phyloP scores from a whole-genome alignment of 2,888 invertebrate species.

The Scaptomyza parva region DNA sequence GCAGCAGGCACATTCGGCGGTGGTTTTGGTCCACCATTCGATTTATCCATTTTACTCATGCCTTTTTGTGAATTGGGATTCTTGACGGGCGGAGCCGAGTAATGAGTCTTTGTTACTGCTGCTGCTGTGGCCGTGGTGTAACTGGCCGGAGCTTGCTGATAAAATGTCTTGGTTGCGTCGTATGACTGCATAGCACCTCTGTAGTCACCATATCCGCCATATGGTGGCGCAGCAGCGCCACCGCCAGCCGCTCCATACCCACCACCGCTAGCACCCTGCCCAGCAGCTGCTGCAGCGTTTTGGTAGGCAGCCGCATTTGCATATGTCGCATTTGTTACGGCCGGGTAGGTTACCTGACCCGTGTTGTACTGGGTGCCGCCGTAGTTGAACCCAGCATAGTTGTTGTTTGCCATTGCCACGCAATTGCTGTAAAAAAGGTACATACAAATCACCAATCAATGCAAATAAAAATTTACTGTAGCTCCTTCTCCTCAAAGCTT shows the following conservation, averaged over 20 bases:
- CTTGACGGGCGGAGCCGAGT: conserved; percentile 88
- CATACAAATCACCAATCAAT: conserved; percentile 68
- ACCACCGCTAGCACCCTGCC: conserved; percentile 88
- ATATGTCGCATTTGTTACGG: conserved; percentile 88
- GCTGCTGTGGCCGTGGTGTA: conserved; percentile 84
- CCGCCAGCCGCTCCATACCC: conserved; percentile 57
- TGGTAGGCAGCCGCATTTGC: conserved; percentile 95
- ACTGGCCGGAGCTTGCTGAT: conserved; percentile 89
- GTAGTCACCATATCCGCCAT: conserved; percentile 86
- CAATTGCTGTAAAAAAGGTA: conserved; percentile 53
- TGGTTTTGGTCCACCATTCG: conserved; percentile 76
- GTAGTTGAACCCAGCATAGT: conserved; percentile 97
- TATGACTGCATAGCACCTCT: conserved; percentile 89
- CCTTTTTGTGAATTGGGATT: conserved; percentile 87
- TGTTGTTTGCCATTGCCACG: conserved; percentile 88
- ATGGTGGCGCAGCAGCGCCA: conserved; percentile 86
- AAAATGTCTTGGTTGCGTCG: conserved; percentile 94
- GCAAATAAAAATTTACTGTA: conserved; percentile 39
- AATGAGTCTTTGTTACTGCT: conserved; percentile 84
- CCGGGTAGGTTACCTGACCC: conserved; percentile 81
- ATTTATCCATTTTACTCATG: conserved; percentile 81
- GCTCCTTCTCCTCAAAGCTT: neutral
- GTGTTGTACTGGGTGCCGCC: conserved; percentile 95
- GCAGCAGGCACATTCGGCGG: conserved; percentile 88
- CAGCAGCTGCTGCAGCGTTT: conserved; percentile 87